A percentile compares a stretch with the other conserved stretches of the same genome.
Conservation (phyloP, 2,113 vertebrate species). For the Eurystomus gularis region DNA sequence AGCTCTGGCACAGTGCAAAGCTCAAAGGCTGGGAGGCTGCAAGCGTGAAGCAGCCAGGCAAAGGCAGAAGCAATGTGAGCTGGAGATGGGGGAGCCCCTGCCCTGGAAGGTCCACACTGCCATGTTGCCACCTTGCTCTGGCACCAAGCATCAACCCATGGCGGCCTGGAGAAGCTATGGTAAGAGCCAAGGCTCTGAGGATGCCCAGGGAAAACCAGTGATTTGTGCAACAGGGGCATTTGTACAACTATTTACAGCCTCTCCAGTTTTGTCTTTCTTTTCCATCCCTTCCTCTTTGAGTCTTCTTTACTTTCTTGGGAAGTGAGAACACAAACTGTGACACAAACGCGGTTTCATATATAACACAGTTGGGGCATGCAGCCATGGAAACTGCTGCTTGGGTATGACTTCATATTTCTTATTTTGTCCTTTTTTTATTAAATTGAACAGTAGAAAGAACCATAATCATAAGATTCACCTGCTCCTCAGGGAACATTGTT, state of each 20-base stretch:
- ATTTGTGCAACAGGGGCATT: neutral
- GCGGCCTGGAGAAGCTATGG: neutral
- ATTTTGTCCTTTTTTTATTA: neutral
- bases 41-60: neutral
- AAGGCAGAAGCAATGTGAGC: neutral
- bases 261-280: neutral
- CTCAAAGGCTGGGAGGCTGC: neutral
- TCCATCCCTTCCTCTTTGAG: neutral
- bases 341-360: neutral
- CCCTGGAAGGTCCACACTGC: neutral
- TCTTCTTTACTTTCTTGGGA: neutral
- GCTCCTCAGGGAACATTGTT: neutral
- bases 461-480: neutral
- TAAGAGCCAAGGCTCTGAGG: neutral
- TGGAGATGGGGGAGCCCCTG: neutral
- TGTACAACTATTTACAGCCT: neutral
- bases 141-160: rapidly evolving
- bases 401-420: neutral
- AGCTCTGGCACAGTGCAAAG: neutral
- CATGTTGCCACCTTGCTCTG: neutral
- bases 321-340: neutral
- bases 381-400: neutral
- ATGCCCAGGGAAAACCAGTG: neutral
- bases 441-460: neutral
- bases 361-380: neutral